Percentiles rank a stretch among this genome's conserved stretches.
phyloP scores from a whole-genome alignment of 2,888 invertebrate genomes.

The Aporophyla lueneburgensis region DNA sequence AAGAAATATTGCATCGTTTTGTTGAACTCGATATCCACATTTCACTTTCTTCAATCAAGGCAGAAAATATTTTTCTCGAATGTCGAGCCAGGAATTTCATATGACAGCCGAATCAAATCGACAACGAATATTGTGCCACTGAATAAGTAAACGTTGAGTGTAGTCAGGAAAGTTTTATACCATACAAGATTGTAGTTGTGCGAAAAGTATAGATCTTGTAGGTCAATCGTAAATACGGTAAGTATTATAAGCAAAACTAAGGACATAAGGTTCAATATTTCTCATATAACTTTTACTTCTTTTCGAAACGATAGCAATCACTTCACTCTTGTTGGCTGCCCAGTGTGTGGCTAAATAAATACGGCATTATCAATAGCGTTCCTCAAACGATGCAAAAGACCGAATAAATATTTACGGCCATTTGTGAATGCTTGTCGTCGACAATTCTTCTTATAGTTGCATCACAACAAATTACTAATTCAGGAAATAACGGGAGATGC shows the following conservation, averaged over 20 bases:
- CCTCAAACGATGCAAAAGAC: neutral
- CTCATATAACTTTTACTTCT: neutral
- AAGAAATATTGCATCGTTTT: neutral
- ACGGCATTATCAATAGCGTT: neutral
- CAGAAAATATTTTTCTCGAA: conserved; percentile 36
- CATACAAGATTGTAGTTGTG: neutral
- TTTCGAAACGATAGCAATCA: neutral
- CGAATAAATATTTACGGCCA: conserved; percentile 5
- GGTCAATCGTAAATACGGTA: neutral
- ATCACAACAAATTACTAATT: conserved; percentile 32
- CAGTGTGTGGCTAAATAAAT: neutral
- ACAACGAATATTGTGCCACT: conserved; percentile 9
- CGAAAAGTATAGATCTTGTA: neutral
- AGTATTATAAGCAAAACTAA: neutral
- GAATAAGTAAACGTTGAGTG: conserved; percentile 8
- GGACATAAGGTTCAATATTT: neutral
- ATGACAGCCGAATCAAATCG: conserved; percentile 19
- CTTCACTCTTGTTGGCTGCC: no score
- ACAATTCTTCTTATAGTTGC: conserved; percentile 24
- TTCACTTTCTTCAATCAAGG: conserved; percentile 7
- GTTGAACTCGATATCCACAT: neutral
- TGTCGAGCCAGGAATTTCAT: conserved; percentile 12
- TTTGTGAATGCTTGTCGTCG: conserved; percentile 13
- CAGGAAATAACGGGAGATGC: conserved; percentile 37
- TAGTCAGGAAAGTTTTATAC: neutral